Evolutionary conservation across 2,797 vertebrate species (phyloP).

Genomic region (Emys orbicularis): DNA sequence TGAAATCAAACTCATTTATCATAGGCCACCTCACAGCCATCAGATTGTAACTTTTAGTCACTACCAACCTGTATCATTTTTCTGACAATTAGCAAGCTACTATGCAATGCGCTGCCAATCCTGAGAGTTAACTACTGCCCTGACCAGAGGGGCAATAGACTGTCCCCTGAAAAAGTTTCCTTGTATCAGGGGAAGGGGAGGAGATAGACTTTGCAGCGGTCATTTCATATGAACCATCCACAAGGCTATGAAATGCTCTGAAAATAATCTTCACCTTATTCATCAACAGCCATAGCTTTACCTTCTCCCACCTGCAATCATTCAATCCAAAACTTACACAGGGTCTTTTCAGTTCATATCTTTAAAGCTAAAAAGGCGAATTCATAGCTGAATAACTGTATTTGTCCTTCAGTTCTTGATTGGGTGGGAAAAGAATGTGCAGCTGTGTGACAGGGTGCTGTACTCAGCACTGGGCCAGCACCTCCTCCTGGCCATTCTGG

Average conservation of each 20-base stretch:
- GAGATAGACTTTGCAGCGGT: background rate
- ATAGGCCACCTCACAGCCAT: background rate
- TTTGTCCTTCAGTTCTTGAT: background rate
- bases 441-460: background rate
- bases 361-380: too few relatives aligned
- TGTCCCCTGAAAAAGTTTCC: slow-evolving; percentile 38
- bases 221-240: background rate
- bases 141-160: background rate
- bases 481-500: background rate
- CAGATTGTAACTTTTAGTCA: background rate
- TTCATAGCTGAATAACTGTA: background rate
- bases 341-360: background rate
- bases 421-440: background rate
- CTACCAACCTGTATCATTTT: background rate
- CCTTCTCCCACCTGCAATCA: rapidly evolving
- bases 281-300: background rate
- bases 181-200: background rate
- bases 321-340: background rate
- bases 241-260: rapidly evolving
- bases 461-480: background rate
- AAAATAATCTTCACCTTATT: background rate
- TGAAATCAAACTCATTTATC: background rate
- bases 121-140: background rate
- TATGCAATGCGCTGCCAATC: background rate
- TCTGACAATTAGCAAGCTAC: background rate